Evolutionary conservation across 2,113 vertebrate genomes (phyloP).

Genomic region (Gobio gobio): DNA sequence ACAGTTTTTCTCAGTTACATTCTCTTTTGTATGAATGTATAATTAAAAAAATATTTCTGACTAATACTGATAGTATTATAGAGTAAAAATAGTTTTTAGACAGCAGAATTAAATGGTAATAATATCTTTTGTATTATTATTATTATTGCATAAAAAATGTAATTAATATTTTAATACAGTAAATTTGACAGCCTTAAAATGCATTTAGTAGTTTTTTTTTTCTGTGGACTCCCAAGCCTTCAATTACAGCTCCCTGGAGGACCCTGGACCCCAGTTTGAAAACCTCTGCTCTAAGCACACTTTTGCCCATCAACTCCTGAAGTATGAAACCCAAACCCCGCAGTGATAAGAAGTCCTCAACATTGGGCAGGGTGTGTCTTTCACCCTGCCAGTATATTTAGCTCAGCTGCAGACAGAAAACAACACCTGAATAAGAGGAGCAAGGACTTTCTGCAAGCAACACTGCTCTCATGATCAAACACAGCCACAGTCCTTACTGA

Average conservation of each 20-base stretch:
- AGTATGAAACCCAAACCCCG: conserved; percentile 20
- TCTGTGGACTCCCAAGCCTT: background rate
- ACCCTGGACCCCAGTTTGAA: background rate
- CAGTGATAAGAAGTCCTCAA: conserved; percentile 16
- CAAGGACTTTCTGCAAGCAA: background rate
- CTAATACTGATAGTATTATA: background rate
- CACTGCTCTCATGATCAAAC: background rate
- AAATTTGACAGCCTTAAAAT: background rate
- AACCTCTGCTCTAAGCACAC: background rate
- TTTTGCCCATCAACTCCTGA: background rate
- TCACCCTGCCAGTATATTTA: conserved; percentile 30
- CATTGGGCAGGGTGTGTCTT: conserved; percentile 4
- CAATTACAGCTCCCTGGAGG: background rate
- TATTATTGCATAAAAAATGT: background rate
- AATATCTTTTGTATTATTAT: background rate
- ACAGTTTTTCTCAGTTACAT: no score
- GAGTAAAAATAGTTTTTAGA: background rate
- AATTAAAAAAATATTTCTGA: no score
- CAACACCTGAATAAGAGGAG: background rate
- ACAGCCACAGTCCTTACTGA: background rate
- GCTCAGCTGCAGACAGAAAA: conserved; percentile 15
- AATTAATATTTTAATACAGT: background rate
- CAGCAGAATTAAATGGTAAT: background rate
- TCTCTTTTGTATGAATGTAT: no score
- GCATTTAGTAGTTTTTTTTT: background rate